A percentile compares a stretch with the other conserved stretches of the same genome.
Conservation (phyloP, 2,888 invertebrate genomes). For the Lamellibrachia columna region DNA sequence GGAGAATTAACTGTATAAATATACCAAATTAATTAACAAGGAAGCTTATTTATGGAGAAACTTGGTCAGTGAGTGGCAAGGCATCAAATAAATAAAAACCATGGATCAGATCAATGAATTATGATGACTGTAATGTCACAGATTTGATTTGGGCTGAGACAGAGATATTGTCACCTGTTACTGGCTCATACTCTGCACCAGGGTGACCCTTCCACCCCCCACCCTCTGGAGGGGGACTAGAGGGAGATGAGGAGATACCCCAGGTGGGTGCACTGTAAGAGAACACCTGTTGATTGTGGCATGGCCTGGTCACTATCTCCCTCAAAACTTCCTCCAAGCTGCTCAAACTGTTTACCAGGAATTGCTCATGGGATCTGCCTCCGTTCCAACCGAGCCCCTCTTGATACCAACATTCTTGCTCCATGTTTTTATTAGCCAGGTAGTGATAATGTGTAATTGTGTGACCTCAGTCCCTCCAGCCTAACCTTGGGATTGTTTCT, state of each 20-base stretch:
- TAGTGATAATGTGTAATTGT: too few species aligned
- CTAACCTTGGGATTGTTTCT: too few species aligned
- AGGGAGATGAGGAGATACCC: neutral
- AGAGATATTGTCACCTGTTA: neutral
- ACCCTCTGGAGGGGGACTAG: neutral
- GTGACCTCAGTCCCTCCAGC: too few species aligned
- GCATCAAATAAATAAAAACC: neutral
- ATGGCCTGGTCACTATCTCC: neutral
- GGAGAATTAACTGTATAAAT: too few species aligned
- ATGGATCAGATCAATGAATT: neutral
- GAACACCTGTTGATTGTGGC: neutral
- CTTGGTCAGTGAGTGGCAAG: neutral
- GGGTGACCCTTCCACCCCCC: neutral
- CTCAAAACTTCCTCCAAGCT: neutral
- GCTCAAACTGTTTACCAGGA: neutral
- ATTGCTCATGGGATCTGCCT: neutral
- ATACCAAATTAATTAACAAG: too few species aligned
- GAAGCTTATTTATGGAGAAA: neutral
- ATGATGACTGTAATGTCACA: too few species aligned
- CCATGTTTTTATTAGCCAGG: too few species aligned
- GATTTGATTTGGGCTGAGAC: neutral
- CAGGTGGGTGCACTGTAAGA: neutral
- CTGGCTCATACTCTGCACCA: neutral
- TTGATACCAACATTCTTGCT: neutral
- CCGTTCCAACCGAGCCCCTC: neutral